A percentile compares a stretch with the other conserved stretches of the same genome.
Evolutionary conservation across 1,140 invertebrate genomes (phyloP).

Genomic region (Rhopalosiphum maidis): DNA sequence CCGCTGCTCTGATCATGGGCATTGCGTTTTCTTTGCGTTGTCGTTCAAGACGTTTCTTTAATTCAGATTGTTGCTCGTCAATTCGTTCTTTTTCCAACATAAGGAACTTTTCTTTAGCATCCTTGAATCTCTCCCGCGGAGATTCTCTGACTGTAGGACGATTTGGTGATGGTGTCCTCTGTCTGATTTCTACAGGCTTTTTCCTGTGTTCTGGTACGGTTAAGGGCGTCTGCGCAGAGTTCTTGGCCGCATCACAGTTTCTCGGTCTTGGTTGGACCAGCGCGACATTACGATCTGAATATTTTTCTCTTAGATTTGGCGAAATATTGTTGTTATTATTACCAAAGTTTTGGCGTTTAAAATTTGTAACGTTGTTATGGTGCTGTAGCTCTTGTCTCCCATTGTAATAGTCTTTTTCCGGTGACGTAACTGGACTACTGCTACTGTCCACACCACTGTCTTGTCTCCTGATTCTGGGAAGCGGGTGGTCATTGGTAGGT

Average conservation of each 20-base stretch:
- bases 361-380: neutral
- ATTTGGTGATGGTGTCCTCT: slow-evolving; percentile 65
- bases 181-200: slow-evolving; percentile 64
- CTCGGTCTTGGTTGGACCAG: slow-evolving; percentile 40
- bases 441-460: slow-evolving; percentile 56
- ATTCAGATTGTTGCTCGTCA: slow-evolving; percentile 62
- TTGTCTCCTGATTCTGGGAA: slow-evolving; percentile 59
- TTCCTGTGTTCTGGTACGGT: neutral
- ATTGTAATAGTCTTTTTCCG: slow-evolving; percentile 46
- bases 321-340: neutral
- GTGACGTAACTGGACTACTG: slow-evolving; percentile 53
- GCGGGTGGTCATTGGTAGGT: slow-evolving; percentile 59
- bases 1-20: neutral
- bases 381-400: slow-evolving; percentile 2
- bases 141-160: slow-evolving; percentile 64
- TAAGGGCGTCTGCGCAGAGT: neutral
- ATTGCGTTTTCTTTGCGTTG: neutral
- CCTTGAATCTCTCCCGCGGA: slow-evolving; percentile 79
- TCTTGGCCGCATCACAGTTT: slow-evolving; percentile 31
- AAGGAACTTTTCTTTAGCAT: slow-evolving; percentile 83
- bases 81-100: slow-evolving; percentile 76
- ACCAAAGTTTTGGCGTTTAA: neutral
- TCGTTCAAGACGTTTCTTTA: slow-evolving; percentile 57
- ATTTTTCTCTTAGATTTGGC: slow-evolving; percentile 19
- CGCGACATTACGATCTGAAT: slow-evolving; percentile 42